Percentiles rank a stretch among this genome's conserved stretches.
These are phyloP conservation scores for Meandrina meandrites DNA, from an alignment of 92 coral and sea anemone species.

Conservation along the genomic window DNA sequence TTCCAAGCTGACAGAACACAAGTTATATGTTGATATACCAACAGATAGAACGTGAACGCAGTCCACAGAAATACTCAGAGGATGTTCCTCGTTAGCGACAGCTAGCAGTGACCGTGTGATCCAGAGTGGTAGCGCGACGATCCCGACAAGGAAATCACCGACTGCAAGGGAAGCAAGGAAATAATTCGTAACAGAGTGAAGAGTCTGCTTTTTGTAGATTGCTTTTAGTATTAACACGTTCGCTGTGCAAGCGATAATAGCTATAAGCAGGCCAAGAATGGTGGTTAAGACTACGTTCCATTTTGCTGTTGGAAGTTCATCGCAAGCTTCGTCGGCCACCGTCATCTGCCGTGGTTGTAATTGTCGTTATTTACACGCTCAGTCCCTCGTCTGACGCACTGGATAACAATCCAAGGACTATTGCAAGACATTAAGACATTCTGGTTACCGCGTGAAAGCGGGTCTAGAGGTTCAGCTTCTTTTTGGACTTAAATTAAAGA, in stretches of 20 bases:
- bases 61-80: slow-evolving; percentile 26
- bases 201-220: slow-evolving; percentile 27
- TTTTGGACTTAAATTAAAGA: neutral
- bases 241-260: slow-evolving; percentile 18
- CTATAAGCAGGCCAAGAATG: slow-evolving; percentile 1
- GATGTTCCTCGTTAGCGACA: slow-evolving; percentile 23
- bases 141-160: slow-evolving; percentile 35
- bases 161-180: slow-evolving; percentile 37
- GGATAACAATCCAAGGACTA: neutral
- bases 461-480: neutral
- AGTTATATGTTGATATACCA: slow-evolving; percentile 42
- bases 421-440: neutral
- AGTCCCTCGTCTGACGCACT: neutral
- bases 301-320: slow-evolving; percentile 24
- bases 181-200: slow-evolving; percentile 30
- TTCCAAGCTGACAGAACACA: slow-evolving; percentile 70
- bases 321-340: neutral
- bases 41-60: slow-evolving; percentile 28
- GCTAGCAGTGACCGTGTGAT: neutral
- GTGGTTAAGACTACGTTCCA: slow-evolving; percentile 35
- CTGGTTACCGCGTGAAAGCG: neutral
- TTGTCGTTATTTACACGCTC: neutral
- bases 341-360: no score
- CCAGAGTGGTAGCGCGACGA: slow-evolving; percentile 34
- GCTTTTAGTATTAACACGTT: slow-evolving; percentile 26